phyloP scores from a whole-genome alignment of 1,140 invertebrate genomes.

The Micrasema longulum region DNA sequence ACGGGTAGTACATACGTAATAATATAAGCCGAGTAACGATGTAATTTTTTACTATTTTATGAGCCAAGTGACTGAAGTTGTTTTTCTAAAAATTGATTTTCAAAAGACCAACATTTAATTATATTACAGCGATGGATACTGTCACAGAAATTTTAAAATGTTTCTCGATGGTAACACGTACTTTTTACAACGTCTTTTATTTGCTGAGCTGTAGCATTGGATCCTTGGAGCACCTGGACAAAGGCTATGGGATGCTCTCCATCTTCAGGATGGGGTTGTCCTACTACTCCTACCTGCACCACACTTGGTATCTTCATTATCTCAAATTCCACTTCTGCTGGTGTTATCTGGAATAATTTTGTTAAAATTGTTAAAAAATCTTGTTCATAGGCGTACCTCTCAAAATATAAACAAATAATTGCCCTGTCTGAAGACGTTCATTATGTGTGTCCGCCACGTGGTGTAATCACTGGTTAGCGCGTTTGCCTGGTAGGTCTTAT shows the following conservation, averaged over 20 bases:
- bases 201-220: conserved; percentile 57
- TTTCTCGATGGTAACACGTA: neutral
- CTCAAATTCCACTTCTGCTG: conserved; percentile 44
- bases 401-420: no score
- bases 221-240: conserved; percentile 60
- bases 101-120: neutral
- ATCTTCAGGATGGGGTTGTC: conserved; percentile 68
- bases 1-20: no score
- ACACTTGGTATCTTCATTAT: conserved; percentile 61
- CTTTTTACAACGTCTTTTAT: conserved; percentile 57
- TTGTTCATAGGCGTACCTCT: no score
- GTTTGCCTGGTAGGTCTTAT: no score
- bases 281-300: conserved; percentile 74
- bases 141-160: neutral
- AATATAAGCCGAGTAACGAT: no score
- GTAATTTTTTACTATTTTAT: no score
- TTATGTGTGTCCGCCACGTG: no score
- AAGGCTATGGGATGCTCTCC: conserved; percentile 72
- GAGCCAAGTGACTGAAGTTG: conserved; percentile 4
- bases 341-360: conserved; percentile 24
- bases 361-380: neutral
- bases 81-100: neutral
- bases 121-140: neutral
- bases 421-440: no score
- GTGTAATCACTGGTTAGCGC: no score